Conservation (phyloP, 2,113 vertebrate species). For the Turdus rufiventris region DNA sequence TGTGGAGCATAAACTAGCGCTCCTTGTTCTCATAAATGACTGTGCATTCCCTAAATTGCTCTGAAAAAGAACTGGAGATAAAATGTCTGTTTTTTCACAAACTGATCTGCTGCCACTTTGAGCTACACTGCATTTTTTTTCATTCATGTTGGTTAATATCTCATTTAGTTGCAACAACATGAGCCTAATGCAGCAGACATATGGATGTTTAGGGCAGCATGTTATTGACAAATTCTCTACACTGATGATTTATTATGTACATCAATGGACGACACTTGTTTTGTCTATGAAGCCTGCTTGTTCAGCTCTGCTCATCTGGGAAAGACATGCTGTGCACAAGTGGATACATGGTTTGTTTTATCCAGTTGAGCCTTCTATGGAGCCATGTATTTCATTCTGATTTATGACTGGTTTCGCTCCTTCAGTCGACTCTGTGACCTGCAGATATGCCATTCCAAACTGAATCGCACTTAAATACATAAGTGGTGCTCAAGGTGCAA, state of each 20-base stretch:
- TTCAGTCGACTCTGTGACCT: constrained; percentile 24
- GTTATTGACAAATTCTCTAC: constrained; percentile 72
- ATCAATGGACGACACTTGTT: constrained; percentile 64
- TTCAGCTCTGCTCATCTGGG: constrained; percentile 59
- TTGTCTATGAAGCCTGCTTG: constrained; percentile 62
- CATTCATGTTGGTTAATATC: constrained; percentile 38
- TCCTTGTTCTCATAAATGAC: constrained; percentile 28
- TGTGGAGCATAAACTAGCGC: not conserved
- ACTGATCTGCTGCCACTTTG: constrained; percentile 37
- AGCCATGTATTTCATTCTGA: not conserved
- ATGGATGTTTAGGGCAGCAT: constrained; percentile 57
- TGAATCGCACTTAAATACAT: not conserved
- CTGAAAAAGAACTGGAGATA: not conserved
- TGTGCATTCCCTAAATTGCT: constrained; percentile 21
- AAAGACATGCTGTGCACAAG: constrained; percentile 52
- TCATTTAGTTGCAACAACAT: constrained; percentile 63
- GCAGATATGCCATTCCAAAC: not conserved
- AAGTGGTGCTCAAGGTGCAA: not conserved
- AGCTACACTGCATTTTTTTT: not conserved
- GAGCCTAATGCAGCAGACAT: constrained; percentile 36
- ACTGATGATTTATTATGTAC: constrained; percentile 72
- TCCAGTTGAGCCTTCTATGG: not conserved
- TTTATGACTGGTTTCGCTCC: not conserved
- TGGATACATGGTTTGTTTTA: constrained; percentile 14
- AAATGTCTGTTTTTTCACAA: constrained; percentile 38